Conservation (phyloP, 23 tunicate genomes). For the Halocynthia roretzi region DNA sequence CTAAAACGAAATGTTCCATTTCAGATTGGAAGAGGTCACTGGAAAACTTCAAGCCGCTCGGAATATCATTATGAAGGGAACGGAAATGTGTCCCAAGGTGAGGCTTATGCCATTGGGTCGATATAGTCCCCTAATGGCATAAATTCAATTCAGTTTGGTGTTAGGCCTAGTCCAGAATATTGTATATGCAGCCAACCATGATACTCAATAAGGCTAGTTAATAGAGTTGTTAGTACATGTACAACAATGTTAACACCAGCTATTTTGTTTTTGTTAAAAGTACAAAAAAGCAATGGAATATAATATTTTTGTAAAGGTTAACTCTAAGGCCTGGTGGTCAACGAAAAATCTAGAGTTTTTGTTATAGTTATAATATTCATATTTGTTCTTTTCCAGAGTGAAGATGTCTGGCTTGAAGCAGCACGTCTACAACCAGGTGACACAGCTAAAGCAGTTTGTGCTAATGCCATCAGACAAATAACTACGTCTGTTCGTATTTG, state of each 20-base stretch:
- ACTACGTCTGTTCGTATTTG: conserved; percentile 88
- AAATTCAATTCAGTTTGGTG: not conserved
- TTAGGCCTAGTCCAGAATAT: not conserved
- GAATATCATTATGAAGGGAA: conserved; percentile 97
- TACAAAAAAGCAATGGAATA: no score
- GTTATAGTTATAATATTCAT: no score
- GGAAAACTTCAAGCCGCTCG: conserved; percentile 80
- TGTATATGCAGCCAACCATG: no score
- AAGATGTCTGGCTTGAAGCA: conserved; percentile 97
- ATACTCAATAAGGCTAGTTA: no score
- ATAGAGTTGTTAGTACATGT: no score
- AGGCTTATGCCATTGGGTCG: not conserved
- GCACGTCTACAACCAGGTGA: conserved; percentile 92
- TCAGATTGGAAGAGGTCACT: conserved; percentile 88
- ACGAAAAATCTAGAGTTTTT: no score
- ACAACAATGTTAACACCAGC: no score
- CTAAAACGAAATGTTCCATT: not conserved
- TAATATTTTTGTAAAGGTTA: no score
- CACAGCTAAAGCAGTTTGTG: conserved; percentile 84
- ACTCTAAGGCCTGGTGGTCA: no score
- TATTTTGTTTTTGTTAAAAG: no score
- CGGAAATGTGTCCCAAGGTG: conserved; percentile 99
- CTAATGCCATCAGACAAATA: conserved; percentile 84
- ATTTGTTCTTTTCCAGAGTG: conserved; percentile 37
- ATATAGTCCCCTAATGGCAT: no score